Evolutionary conservation across 1,140 invertebrate species (phyloP).

Genomic region (Maniola jurtina): DNA sequence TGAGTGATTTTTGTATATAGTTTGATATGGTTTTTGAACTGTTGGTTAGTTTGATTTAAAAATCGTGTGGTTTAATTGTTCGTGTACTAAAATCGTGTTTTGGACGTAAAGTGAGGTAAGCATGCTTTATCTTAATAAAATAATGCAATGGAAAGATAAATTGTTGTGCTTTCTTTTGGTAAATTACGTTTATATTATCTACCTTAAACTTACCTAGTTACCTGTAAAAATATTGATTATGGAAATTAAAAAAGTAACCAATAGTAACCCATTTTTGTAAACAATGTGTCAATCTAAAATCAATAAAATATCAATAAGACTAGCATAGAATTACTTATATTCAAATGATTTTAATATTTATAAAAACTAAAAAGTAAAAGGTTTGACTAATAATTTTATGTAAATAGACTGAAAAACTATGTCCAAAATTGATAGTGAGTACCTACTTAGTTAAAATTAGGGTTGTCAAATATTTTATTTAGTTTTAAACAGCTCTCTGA

Average conservation of each 20-base stretch:
- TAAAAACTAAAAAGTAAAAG: too few species aligned
- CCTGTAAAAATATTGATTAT: not conserved
- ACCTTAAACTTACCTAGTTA: not conserved
- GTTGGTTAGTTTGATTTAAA: not conserved
- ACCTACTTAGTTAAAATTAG: too few species aligned
- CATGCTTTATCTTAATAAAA: not conserved
- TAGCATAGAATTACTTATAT: too few species aligned
- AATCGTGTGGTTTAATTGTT: slow-evolving; percentile 16
- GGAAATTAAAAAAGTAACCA: slow-evolving; percentile 19
- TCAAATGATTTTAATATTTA: too few species aligned
- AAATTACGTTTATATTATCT: too few species aligned
- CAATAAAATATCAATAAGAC: too few species aligned
- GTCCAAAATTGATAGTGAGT: too few species aligned
- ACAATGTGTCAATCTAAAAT: slow-evolving; percentile 1
- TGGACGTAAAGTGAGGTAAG: slow-evolving; percentile 25
- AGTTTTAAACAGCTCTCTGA: too few species aligned
- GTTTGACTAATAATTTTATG: too few species aligned
- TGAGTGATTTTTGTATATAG: slow-evolving; percentile 16
- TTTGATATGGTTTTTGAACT: slow-evolving; percentile 3
- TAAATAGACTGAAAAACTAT: too few species aligned
- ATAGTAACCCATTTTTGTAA: slow-evolving; percentile 19
- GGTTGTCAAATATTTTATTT: too few species aligned
- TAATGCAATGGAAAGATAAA: not conserved
- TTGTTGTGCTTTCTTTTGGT: not conserved
- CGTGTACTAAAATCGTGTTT: slow-evolving; percentile 18